phyloP scores from a whole-genome alignment of 1,140 invertebrate species.

The Scaptomyza montana region DNA sequence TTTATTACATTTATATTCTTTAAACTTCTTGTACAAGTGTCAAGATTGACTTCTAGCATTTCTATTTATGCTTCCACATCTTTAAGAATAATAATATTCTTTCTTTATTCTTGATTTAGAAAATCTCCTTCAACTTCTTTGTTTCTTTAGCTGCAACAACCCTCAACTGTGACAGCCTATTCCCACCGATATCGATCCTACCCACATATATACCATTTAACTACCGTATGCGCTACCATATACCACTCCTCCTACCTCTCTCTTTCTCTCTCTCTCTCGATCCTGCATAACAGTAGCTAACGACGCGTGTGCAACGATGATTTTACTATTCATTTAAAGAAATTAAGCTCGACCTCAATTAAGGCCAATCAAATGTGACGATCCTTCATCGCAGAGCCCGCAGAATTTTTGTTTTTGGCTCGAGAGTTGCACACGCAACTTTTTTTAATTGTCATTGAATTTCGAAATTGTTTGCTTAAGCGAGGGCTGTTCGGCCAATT shows the following conservation, averaged over 20 bases:
- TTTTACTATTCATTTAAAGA: conserved; percentile 11
- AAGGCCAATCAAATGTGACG: conserved; percentile 45
- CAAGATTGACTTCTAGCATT: too few species aligned
- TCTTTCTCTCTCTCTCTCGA: conserved; percentile 7
- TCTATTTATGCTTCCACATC: too few species aligned
- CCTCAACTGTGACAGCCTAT: background rate
- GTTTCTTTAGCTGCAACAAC: background rate
- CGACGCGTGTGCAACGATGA: conserved; percentile 55
- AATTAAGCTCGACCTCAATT: conserved; percentile 55
- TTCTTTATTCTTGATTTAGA: too few species aligned
- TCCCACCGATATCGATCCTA: conserved; percentile 53
- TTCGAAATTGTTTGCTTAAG: conserved; percentile 9
- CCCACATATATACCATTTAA: conserved; percentile 48
- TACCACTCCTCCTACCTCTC: background rate
- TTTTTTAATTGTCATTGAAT: conserved; percentile 58
- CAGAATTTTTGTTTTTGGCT: conserved; percentile 48
- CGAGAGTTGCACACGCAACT: conserved; percentile 35
- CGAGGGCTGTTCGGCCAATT: conserved; percentile 24
- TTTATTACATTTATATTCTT: too few species aligned
- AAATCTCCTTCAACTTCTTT: background rate
- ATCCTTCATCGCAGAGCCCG: conserved; percentile 65
- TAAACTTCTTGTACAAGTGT: too few species aligned
- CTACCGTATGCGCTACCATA: background rate
- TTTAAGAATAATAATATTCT: too few species aligned
- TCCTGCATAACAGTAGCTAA: conserved; percentile 62